Evolutionary conservation across 2,113 vertebrate genomes (phyloP).

Genomic region (Eptesicus fuscus): DNA sequence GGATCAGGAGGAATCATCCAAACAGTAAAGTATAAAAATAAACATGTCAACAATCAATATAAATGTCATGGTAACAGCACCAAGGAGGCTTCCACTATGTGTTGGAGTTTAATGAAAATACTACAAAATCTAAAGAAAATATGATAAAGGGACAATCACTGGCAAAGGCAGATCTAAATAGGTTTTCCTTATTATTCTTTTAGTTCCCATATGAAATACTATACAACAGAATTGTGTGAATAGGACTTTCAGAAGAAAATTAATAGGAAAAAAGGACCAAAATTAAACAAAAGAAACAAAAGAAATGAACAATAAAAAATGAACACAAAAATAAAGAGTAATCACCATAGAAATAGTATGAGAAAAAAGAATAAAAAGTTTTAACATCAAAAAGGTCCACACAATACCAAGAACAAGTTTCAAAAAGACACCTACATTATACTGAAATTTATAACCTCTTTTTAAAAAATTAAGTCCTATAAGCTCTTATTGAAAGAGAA

Average conservation of each 20-base stretch:
- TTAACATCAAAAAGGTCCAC: background rate
- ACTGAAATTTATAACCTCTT: background rate
- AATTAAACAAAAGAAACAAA: background rate
- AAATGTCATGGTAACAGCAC: background rate
- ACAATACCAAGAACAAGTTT: background rate
- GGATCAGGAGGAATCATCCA: background rate
- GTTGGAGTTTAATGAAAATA: background rate
- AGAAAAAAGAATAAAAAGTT: background rate
- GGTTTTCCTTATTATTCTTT: background rate
- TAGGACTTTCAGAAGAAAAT: background rate
- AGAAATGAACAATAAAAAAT: background rate
- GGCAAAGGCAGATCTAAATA: background rate
- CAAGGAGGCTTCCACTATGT: background rate
- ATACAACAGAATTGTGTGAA: background rate
- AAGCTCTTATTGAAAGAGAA: background rate
- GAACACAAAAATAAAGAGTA: background rate
- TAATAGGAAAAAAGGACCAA: background rate
- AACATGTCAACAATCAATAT: background rate
- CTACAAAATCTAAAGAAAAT: slow-evolving; percentile 5
- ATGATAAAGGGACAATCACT: background rate
- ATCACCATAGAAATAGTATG: background rate
- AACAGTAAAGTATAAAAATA: background rate
- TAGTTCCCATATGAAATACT: background rate
- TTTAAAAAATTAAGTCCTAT: background rate
- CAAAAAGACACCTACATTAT: background rate